These are phyloP conservation scores for Beroe forskalii DNA, from an alignment of 37 sponge, comb jelly and placozoan genomes.

Conservation along the genomic window DNA sequence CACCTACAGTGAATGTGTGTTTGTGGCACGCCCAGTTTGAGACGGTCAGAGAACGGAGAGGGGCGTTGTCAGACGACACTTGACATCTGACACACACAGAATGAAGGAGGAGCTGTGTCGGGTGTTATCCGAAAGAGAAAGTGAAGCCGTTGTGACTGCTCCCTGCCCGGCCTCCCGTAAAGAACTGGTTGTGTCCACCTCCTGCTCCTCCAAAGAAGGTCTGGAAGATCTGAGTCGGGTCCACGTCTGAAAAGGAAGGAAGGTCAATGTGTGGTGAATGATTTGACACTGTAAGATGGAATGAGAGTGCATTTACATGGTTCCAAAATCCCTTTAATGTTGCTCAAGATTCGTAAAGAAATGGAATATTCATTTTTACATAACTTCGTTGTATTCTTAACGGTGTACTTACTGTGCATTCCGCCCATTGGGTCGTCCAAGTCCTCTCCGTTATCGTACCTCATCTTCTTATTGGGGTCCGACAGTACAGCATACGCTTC, in stretches of 20 bases:
- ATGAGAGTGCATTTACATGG: too few relatives aligned
- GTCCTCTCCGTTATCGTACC: constrained; percentile 95
- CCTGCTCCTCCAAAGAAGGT: constrained; percentile 74
- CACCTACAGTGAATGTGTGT: too few relatives aligned
- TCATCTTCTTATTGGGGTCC: constrained; percentile 77
- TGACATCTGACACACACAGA: too few relatives aligned
- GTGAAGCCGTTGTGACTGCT: not conserved
- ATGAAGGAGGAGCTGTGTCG: too few relatives aligned
- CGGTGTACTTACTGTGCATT: constrained; percentile 69
- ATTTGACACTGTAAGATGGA: not conserved
- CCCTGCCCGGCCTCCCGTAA: not conserved
- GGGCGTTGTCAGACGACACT: too few relatives aligned
- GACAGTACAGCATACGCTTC: constrained; percentile 92
- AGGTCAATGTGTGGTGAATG: not conserved
- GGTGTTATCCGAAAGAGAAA: constrained; percentile 53
- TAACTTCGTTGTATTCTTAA: too few relatives aligned
- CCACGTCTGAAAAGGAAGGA: constrained; percentile 66
- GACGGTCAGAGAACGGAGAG: too few relatives aligned
- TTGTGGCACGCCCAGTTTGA: too few relatives aligned
- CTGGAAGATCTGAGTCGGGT: constrained; percentile 75
- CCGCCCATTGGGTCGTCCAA: constrained; percentile 80
- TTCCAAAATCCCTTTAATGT: too few relatives aligned
- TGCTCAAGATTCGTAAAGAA: too few relatives aligned
- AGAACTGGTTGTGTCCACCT: not conserved
- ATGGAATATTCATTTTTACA: too few relatives aligned